These are phyloP conservation scores for Cyclargus thomasi DNA, from an alignment of 1,140 invertebrate genomes.

Conservation along the genomic window DNA sequence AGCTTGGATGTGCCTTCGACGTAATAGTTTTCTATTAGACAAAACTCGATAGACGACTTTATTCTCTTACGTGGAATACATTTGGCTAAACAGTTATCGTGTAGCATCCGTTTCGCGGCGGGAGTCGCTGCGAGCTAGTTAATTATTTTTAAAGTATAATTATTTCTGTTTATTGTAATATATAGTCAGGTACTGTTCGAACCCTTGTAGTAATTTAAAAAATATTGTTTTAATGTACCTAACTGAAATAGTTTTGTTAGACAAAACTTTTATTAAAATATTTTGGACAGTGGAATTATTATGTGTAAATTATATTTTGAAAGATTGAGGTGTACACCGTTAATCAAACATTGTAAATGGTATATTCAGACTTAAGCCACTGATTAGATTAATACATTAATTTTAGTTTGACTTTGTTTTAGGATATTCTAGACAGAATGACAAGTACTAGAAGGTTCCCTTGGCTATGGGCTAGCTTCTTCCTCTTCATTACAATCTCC, in stretches of 20 bases:
- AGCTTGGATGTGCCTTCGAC: constrained; percentile 2
- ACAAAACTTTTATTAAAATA: too few species aligned
- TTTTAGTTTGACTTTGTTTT: constrained; percentile 14
- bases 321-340: too few species aligned
- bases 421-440: constrained; percentile 74
- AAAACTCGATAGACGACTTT: constrained; percentile 49
- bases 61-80: constrained; percentile 24
- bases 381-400: background rate
- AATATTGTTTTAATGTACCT: too few species aligned
- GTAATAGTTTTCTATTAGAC: constrained; percentile 23
- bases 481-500: constrained; percentile 70
- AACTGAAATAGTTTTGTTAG: too few species aligned
- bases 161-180: background rate
- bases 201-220: too few species aligned
- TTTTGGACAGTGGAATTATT: too few species aligned
- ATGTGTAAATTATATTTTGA: too few species aligned
- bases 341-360: too few species aligned
- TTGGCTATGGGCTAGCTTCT: constrained; percentile 75
- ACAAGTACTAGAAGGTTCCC: constrained; percentile 73
- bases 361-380: too few species aligned
- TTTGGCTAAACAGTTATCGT: constrained; percentile 45
- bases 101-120: constrained; percentile 49
- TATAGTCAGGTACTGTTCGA: background rate
- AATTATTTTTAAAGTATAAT: background rate
- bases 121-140: constrained; percentile 29